Conservation (phyloP, 1,140 invertebrate genomes). For the Trichogramma pretiosum region DNA sequence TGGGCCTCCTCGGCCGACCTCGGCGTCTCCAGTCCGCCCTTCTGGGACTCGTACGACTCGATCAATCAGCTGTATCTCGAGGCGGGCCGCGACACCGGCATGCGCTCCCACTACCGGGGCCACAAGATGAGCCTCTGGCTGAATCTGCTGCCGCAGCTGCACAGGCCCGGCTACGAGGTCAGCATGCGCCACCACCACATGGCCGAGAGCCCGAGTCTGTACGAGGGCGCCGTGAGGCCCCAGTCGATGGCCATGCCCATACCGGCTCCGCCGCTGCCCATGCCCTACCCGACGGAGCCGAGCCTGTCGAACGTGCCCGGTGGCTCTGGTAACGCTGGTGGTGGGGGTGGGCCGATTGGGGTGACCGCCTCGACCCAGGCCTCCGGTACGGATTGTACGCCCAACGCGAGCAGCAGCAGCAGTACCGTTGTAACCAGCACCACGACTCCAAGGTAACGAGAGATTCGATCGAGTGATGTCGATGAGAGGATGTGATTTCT, state of each 20-base stretch:
- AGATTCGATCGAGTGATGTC: neutral
- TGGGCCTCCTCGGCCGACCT: constrained; percentile 18
- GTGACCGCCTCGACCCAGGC: constrained; percentile 8
- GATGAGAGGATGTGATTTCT: neutral
- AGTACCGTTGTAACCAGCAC: constrained; percentile 33
- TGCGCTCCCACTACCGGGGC: constrained; percentile 76
- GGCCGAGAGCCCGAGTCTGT: constrained; percentile 58
- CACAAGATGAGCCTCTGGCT: constrained; percentile 90
- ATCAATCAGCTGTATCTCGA: constrained; percentile 83
- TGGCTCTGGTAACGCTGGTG: neutral
- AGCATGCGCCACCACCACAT: constrained; percentile 71
- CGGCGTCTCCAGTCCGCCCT: constrained; percentile 46
- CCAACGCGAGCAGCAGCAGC: constrained; percentile 38
- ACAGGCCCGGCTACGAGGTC: constrained; percentile 65
- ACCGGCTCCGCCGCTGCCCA: constrained; percentile 41
- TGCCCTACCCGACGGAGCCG: constrained; percentile 42
- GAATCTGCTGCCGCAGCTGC: constrained; percentile 80
- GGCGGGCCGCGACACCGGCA: constrained; percentile 62
- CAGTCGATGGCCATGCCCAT: constrained; percentile 56
- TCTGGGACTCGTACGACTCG: constrained; percentile 83
- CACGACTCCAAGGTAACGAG: constrained; percentile 11
- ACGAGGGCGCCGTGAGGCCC: constrained; percentile 61
- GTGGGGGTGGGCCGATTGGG: neutral
- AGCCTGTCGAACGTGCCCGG: constrained; percentile 34
- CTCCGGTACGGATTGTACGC: constrained; percentile 39